Percentiles rank a stretch among this genome's conserved stretches.
These are phyloP conservation scores for Drosophila equinoxialis DNA, from an alignment of 1,140 invertebrate species.

Conservation along the genomic window DNA sequence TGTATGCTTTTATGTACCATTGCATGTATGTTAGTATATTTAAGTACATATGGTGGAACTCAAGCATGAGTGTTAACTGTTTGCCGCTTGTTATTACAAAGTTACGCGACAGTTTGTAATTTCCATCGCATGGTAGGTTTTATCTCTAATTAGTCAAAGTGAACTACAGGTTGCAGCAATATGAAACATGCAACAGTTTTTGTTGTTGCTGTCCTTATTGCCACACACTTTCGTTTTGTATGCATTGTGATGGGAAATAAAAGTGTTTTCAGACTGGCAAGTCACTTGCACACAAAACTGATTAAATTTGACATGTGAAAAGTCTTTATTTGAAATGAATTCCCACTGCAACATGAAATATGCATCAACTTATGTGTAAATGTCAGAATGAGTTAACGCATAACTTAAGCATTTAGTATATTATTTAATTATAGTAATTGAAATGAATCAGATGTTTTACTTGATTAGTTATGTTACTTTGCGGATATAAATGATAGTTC, in stretches of 20 bases:
- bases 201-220: neutral
- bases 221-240: neutral
- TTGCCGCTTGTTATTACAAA: conserved; percentile 8
- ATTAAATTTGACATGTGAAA: conserved; percentile 54
- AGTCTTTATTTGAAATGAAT: neutral
- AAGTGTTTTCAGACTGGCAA: conserved; percentile 58
- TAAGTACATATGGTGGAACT: neutral
- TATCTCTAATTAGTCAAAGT: conserved; percentile 16
- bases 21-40: neutral
- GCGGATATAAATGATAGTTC: neutral
- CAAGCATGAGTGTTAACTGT: neutral
- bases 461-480: neutral
- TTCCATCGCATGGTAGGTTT: conserved; percentile 1
- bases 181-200: conserved; percentile 2
- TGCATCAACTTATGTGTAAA: conserved; percentile 58
- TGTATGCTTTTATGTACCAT: neutral
- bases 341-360: conserved; percentile 61
- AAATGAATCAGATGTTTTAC: neutral
- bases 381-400: conserved; percentile 34
- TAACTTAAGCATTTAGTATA: conserved; percentile 23
- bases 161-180: conserved; percentile 2
- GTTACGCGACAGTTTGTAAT: conserved; percentile 19
- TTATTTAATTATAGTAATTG: conserved; percentile 7
- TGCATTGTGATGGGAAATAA: conserved; percentile 64
- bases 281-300: conserved; percentile 52